These are phyloP conservation scores for Bactericera cockerelli DNA, from an alignment of 1,140 invertebrate species.

Conservation along the genomic window DNA sequence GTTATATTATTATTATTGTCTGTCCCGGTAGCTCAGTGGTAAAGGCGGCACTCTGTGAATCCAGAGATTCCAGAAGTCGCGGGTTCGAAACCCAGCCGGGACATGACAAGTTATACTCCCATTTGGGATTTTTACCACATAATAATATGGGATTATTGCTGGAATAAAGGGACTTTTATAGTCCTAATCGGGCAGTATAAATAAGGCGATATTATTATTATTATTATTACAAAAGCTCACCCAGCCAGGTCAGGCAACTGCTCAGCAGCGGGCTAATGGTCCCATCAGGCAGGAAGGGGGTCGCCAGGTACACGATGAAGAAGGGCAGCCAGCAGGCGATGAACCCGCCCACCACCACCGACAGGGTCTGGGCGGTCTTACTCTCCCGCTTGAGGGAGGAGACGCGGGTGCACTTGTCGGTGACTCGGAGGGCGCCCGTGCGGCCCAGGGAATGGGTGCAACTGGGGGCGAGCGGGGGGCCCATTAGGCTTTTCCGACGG, in stretches of 20 bases:
- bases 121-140: no score
- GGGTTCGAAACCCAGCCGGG: no score
- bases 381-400: constrained; percentile 53
- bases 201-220: no score
- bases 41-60: no score
- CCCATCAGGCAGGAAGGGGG: constrained; percentile 46
- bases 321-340: constrained; percentile 81
- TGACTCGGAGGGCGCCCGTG: neutral
- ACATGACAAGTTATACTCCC: no score
- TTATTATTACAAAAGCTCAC: no score
- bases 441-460: neutral
- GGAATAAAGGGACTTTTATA: no score
- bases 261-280: constrained; percentile 42
- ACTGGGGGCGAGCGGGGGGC: neutral
- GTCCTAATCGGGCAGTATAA: no score
- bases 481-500: neutral
- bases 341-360: constrained; percentile 81
- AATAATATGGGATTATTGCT: no score
- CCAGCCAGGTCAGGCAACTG: constrained; percentile 74
- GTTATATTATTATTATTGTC: no score
- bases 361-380: constrained; percentile 78
- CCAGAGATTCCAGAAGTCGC: no score
- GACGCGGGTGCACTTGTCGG: constrained; percentile 30
- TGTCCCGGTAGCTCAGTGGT: no score
- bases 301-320: constrained; percentile 70